A percentile compares a stretch with the other conserved stretches of the same genome.
Evolutionary conservation across 2,888 invertebrate species (phyloP).

Genomic region (Schizaphis graminum): DNA sequence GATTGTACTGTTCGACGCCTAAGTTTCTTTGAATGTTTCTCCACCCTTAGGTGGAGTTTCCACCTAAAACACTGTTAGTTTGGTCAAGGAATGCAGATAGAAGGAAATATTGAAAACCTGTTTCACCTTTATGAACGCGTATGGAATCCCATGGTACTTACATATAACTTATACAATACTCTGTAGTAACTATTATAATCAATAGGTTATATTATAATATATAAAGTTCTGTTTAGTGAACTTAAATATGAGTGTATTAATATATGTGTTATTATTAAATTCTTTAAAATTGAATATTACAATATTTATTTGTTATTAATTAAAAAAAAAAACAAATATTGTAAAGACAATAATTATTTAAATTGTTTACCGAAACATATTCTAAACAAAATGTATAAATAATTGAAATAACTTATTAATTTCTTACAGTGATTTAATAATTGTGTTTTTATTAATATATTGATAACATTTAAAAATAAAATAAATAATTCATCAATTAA

Average conservation of each 20-base stretch:
- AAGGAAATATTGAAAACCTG: slow-evolving; percentile 51
- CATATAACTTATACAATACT: slow-evolving; percentile 39
- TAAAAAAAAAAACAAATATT: background rate
- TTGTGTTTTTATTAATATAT: background rate
- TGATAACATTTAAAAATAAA: background rate
- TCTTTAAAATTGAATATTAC: too few species aligned
- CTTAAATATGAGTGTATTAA: background rate
- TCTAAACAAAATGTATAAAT: background rate
- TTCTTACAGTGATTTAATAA: background rate
- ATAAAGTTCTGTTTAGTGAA: background rate
- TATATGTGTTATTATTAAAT: background rate
- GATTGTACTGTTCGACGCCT: slow-evolving; percentile 53
- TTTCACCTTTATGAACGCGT: slow-evolving; percentile 13
- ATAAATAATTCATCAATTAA: background rate
- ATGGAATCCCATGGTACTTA: slow-evolving; percentile 17
- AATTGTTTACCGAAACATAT: background rate
- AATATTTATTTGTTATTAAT: too few species aligned
- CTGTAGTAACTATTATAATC: background rate
- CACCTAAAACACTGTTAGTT: slow-evolving; percentile 56
- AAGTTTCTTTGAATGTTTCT: slow-evolving; percentile 62
- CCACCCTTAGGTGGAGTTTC: slow-evolving; percentile 38
- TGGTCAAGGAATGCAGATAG: slow-evolving; percentile 32
- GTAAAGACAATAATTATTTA: background rate
- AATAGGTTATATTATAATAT: slow-evolving; percentile 10
- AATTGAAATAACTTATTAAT: background rate